These are phyloP conservation scores for Drosophila vallismaia DNA, from an alignment of 2,888 invertebrate genomes.

Conservation along the genomic window DNA sequence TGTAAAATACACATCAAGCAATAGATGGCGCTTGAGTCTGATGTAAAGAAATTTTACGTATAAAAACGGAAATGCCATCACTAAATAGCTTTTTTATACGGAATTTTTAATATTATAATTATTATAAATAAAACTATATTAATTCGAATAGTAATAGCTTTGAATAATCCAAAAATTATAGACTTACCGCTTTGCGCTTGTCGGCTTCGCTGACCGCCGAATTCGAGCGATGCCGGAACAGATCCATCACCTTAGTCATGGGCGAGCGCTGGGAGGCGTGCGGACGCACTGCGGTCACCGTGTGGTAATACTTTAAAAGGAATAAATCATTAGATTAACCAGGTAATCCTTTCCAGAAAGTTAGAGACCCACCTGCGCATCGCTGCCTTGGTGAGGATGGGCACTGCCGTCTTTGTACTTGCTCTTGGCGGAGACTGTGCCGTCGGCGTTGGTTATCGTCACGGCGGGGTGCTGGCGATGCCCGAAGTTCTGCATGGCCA, in stretches of 20 bases:
- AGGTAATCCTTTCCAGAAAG: neutral
- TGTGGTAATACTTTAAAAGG: slow-evolving; percentile 88
- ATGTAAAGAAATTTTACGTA: neutral
- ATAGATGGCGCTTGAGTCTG: neutral
- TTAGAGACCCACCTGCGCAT: slow-evolving; percentile 79
- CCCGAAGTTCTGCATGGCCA: slow-evolving; percentile 88
- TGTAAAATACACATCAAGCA: neutral
- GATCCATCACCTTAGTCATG: slow-evolving; percentile 96
- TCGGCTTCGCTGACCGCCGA: slow-evolving; percentile 89
- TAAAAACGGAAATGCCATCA: neutral
- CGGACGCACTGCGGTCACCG: slow-evolving; percentile 87
- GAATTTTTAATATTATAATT: neutral
- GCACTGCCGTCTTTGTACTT: slow-evolving; percentile 89
- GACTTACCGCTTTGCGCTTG: slow-evolving; percentile 88
- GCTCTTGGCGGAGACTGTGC: slow-evolving; percentile 77
- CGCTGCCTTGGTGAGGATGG: slow-evolving; percentile 88
- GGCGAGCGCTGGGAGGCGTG: slow-evolving; percentile 87
- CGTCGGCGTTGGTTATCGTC: slow-evolving; percentile 81
- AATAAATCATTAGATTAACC: neutral
- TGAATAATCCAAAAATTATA: neutral
- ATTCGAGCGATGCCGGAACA: slow-evolving; percentile 91
- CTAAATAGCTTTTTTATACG: neutral
- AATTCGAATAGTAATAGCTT: neutral
- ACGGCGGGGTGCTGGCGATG: slow-evolving; percentile 80
- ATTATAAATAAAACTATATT: neutral